Base-by-base conservation (phyloP, 2,797 vertebrate genomes). In the Adrianichthys oophorus region DNA sequence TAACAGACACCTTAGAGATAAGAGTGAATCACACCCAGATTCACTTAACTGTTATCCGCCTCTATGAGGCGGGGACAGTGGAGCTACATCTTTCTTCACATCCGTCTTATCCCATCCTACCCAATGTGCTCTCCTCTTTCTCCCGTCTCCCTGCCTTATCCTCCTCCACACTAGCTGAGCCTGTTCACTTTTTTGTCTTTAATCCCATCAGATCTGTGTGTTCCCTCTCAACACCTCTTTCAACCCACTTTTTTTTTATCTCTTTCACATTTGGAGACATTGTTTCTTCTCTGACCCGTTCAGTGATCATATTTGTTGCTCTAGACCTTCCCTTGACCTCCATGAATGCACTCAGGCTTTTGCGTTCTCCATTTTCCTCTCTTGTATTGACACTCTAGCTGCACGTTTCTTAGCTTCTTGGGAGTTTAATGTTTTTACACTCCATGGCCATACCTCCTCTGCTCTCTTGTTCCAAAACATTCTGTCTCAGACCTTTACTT, bases 121-220 rank as follows among this genome's bases (percentile, higher is more conserved):
- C 52, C 52, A 8, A 21, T 40, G 23, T 47, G 47, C 29, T 58
- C 59, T 15, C 29, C 58, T 59, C 70, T 45, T 57, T 21, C 62
- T 47, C 45, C 65, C 41, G 51, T 37, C 56, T n/a, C 26, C 50
- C 46, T 50, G 24, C 4, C 26, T 29, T 29, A 29, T 71, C 72
- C 74, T 75, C 76, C 82, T 81, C 82, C 82, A 81, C 71, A 18
- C 78, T 85, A 86, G 84, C 85, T 89, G 83, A 78, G 68, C 17
- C 63, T 60, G 59, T 72, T 70, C 74, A 52, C 57, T 56, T 57
- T 65, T 48, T 56, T 75, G 65, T 55, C 70, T 71, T 63, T 56
- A 62, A 48, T 64, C 73, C 65, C 60, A 72, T 64, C 78, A 52
- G 15, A 76, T 60, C 73, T 73, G 74, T 76, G 79, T 79, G 72